Conservation (phyloP, 2,888 invertebrate genomes). For the Lasioglossum malachurum region DNA sequence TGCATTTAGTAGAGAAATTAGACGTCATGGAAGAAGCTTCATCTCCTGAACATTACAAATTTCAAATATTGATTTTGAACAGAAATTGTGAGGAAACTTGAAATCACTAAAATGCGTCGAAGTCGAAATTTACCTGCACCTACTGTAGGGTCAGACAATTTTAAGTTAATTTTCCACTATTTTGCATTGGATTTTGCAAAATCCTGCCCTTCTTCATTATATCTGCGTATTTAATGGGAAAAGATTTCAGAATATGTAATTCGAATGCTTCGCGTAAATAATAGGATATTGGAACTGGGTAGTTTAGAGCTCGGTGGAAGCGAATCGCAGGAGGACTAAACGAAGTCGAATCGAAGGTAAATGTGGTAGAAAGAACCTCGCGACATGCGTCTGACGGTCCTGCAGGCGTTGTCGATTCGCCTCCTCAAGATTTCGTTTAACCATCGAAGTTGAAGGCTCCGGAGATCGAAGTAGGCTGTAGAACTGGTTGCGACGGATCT, state of each 20-base stretch:
- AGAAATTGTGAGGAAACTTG: background rate
- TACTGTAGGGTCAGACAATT: background rate
- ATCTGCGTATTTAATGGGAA: background rate
- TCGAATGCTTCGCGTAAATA: background rate
- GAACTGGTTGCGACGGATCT: conserved; percentile 72
- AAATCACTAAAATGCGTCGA: background rate
- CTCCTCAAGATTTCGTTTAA: conserved; percentile 31
- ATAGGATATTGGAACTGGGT: background rate
- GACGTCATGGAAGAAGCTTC: background rate
- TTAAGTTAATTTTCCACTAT: background rate
- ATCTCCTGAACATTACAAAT: background rate
- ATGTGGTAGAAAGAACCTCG: conserved; percentile 59
- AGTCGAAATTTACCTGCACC: background rate
- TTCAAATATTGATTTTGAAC: background rate
- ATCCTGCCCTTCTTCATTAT: background rate
- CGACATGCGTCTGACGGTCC: conserved; percentile 69
- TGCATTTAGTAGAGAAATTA: background rate
- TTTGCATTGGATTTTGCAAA: background rate
- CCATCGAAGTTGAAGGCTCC: conserved; percentile 50
- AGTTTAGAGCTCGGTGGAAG: background rate
- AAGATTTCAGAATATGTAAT: too few species aligned
- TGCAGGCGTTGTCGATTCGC: conserved; percentile 46
- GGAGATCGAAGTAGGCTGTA: conserved; percentile 68
- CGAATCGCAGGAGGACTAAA: conserved; percentile 23
- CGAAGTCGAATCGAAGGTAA: conserved; percentile 60